These are phyloP conservation scores for Heliconius ethilla DNA, from an alignment of 2,888 invertebrate species.

Conservation along the genomic window DNA sequence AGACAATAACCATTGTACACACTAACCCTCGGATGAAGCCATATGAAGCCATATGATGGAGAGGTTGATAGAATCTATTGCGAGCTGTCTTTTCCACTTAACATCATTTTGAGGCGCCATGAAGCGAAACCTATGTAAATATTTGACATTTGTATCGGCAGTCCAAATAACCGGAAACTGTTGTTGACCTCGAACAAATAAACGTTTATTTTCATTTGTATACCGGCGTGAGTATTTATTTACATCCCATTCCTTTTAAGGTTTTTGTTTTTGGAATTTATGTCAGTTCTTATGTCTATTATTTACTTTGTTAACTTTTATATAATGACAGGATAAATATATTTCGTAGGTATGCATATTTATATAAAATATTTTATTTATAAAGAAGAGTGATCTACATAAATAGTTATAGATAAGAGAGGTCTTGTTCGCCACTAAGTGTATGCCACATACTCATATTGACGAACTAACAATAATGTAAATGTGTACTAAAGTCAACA, in stretches of 20 bases:
- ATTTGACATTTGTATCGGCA: conserved; percentile 27
- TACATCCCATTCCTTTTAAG: background rate
- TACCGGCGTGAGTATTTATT: background rate
- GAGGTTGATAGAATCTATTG: no score
- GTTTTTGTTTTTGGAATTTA: background rate
- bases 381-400: no score
- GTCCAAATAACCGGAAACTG: background rate
- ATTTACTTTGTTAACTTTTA: no score
- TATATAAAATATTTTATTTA: background rate
- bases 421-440: background rate
- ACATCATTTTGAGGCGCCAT: no score
- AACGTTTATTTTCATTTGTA: conserved; percentile 16
- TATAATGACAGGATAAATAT: no score
- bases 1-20: conserved; percentile 32
- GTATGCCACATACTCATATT: no score
- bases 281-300: background rate
- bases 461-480: no score
- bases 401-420: background rate
- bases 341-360: background rate
- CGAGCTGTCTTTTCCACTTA: no score
- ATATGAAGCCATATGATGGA: no score
- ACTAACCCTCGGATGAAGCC: no score
- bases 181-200: conserved; percentile 4
- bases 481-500: no score
- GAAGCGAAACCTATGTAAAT: conserved; percentile 1